phyloP scores from a whole-genome alignment of 2,888 invertebrate species.

The Polyploca ridens region DNA sequence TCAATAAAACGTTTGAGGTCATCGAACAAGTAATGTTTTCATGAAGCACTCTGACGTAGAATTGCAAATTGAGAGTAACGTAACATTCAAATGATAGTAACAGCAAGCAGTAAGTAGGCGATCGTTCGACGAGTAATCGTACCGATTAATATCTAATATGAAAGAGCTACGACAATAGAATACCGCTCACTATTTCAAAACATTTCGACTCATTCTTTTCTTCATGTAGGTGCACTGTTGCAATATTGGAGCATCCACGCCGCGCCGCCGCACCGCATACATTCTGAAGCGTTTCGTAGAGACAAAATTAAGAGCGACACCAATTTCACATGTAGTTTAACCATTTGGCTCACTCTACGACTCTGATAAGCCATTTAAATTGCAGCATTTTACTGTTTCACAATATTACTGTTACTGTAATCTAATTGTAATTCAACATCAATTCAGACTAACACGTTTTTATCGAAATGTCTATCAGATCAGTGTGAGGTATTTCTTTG shows the following conservation, averaged over 20 bases:
- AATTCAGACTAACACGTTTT: conserved; percentile 41
- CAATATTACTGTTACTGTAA: conserved; percentile 40
- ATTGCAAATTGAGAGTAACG: not conserved
- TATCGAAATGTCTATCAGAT: conserved; percentile 38
- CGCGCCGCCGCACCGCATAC: not conserved
- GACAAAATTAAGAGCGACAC: not conserved
- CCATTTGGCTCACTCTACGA: not conserved
- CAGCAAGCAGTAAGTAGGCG: conserved; percentile 14
- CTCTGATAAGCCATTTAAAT: not conserved
- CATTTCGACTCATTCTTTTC: conserved; percentile 25
- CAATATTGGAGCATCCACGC: conserved; percentile 11
- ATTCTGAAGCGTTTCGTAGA: not conserved
- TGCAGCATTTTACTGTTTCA: conserved; percentile 21
- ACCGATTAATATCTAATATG: conserved; percentile 45
- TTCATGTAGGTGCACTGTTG: conserved; percentile 10
- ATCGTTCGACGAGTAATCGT: conserved; percentile 17
- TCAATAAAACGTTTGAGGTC: not conserved
- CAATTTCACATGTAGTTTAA: not conserved
- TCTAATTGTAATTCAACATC: conserved; percentile 42
- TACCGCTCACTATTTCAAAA: conserved; percentile 56
- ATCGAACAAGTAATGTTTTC: not conserved
- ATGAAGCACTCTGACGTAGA: not conserved
- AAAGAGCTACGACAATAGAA: conserved; percentile 44
- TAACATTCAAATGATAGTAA: conserved; percentile 15
- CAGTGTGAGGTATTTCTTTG: conserved; percentile 31